Conservation (phyloP, 1,140 invertebrate species). For the Cyphomyrmex costatus region DNA sequence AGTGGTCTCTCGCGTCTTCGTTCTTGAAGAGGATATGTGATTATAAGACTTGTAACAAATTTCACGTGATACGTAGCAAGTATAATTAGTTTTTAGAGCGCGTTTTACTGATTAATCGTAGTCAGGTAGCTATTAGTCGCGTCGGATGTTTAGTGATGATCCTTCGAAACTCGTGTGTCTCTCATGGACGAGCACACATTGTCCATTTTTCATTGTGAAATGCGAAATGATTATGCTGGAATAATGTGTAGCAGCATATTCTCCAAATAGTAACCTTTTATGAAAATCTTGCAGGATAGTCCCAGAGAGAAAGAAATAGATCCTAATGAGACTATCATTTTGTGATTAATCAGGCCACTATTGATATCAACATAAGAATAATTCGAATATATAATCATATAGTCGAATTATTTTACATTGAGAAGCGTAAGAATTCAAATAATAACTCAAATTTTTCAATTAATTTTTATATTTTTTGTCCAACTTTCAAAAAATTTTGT, state of each 20-base stretch:
- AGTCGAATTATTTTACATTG: constrained; percentile 16
- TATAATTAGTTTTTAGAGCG: constrained; percentile 60
- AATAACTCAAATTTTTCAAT: neutral
- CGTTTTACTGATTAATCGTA: constrained; percentile 55
- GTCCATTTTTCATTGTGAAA: constrained; percentile 48
- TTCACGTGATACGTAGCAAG: constrained; percentile 82
- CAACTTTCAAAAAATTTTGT: neutral
- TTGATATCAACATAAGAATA: neutral
- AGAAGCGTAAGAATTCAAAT: neutral
- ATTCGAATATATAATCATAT: constrained; percentile 14
- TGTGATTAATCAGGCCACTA: neutral
- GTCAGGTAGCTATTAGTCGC: constrained; percentile 70
- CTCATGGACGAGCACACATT: neutral
- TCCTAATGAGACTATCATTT: neutral
- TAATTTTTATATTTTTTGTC: neutral
- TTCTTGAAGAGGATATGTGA: constrained; percentile 80
- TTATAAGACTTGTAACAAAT: constrained; percentile 83
- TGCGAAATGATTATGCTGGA: constrained; percentile 17
- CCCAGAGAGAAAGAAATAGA: neutral
- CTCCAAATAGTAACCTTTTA: neutral
- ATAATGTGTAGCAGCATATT: constrained; percentile 33
- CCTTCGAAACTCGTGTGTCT: neutral
- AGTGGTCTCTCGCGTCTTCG: constrained; percentile 77
- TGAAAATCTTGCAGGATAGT: constrained; percentile 1
- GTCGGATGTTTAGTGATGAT: constrained; percentile 38